Evolutionary conservation across 2,113 vertebrate species (phyloP).

Genomic region (Sylvietta virens): DNA sequence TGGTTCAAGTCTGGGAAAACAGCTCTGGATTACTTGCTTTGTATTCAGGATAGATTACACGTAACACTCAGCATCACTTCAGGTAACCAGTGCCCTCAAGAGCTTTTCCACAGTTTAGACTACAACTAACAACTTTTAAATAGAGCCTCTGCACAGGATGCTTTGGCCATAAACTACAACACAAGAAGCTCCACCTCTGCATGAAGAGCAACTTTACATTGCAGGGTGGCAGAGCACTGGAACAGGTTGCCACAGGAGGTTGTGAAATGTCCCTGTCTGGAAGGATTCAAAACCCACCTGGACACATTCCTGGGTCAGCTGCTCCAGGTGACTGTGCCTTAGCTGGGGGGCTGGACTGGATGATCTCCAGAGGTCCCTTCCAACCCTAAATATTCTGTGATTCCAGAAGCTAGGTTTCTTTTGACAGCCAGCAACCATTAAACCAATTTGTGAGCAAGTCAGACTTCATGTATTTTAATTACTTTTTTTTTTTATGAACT

Average conservation of each 20-base stretch:
- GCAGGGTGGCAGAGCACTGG: neutral
- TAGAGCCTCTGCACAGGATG: neutral
- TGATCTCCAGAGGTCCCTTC: neutral
- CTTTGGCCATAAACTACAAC: neutral
- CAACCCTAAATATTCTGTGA: neutral
- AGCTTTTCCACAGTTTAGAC: neutral
- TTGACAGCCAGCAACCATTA: neutral
- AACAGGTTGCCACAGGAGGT: neutral
- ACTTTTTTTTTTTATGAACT: neutral
- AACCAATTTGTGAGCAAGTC: neutral
- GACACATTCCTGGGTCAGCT: neutral
- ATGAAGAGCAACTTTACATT: neutral
- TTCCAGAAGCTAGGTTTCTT: neutral
- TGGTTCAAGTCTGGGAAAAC: neutral
- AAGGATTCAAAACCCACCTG: neutral
- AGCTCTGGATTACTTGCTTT: neutral
- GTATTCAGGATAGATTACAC: neutral
- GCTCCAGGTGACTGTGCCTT: neutral
- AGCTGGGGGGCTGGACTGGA: neutral
- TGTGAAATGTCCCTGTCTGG: accelerated
- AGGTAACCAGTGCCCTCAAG: neutral
- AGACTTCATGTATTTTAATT: neutral
- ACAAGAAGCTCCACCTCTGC: neutral
- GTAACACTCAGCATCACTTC: neutral
- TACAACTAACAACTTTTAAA: neutral